These are phyloP conservation scores for Scomber scombrus DNA, from an alignment of 2,113 vertebrate genomes.

Conservation along the genomic window DNA sequence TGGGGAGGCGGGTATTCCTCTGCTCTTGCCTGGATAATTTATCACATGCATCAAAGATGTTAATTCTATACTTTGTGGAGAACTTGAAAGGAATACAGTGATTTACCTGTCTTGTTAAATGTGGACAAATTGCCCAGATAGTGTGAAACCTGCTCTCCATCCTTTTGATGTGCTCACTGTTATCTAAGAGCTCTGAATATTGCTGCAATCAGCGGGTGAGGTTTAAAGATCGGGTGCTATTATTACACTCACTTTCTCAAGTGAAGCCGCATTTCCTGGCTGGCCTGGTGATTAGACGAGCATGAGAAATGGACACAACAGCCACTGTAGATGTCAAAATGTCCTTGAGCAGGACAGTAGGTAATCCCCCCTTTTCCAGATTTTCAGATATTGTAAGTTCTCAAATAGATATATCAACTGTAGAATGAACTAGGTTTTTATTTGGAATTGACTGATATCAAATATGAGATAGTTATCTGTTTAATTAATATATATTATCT, in stretches of 20 bases:
- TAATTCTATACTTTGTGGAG: slow-evolving; percentile 21
- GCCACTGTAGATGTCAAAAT: not conserved
- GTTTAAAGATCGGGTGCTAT: slow-evolving; percentile 42
- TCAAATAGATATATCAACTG: too few species aligned
- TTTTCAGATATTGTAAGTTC: too few species aligned
- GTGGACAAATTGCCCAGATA: slow-evolving; percentile 54
- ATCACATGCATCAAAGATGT: slow-evolving; percentile 45
- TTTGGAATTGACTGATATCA: too few species aligned
- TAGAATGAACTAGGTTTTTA: too few species aligned
- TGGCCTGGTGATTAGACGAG: not conserved
- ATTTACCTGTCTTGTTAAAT: slow-evolving; percentile 58
- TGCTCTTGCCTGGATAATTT: slow-evolving; percentile 16
- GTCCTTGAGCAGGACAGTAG: not conserved
- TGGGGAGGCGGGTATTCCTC: not conserved
- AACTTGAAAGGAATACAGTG: slow-evolving; percentile 44
- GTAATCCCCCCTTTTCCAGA: too few species aligned
- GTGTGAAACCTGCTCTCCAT: not conserved
- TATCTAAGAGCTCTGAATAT: slow-evolving; percentile 27
- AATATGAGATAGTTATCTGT: too few species aligned
- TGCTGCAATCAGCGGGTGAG: slow-evolving; percentile 41
- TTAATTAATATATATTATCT: too few species aligned
- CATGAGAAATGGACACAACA: not conserved
- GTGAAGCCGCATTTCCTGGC: not conserved
- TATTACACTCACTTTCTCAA: slow-evolving; percentile 9
- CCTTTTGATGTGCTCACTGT: slow-evolving; percentile 50